Conservation (phyloP, 2,888 invertebrate genomes). For the Lepetodrilus schrolli region DNA sequence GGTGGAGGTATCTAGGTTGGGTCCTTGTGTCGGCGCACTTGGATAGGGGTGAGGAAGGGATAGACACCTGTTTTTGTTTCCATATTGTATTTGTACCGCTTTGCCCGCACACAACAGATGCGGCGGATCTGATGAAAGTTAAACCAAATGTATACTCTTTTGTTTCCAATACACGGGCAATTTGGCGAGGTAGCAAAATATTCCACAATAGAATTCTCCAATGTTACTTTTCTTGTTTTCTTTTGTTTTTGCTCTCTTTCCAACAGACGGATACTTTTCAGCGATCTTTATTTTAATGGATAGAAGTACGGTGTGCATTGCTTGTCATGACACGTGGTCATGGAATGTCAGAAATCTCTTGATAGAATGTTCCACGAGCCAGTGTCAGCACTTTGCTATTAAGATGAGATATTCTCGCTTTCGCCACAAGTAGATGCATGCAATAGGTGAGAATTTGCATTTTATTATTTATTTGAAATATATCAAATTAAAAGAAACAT, state of each 20-base stretch:
- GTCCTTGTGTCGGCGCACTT: not conserved
- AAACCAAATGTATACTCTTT: slow-evolving; percentile 37
- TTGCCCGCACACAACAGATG: slow-evolving; percentile 27
- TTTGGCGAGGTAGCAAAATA: slow-evolving; percentile 34
- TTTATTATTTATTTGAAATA: not conserved
- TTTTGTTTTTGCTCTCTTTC: slow-evolving; percentile 26
- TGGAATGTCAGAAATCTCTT: not conserved
- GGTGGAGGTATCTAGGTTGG: not conserved
- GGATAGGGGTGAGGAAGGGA: not conserved
- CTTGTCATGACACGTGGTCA: not conserved
- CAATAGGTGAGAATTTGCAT: not conserved
- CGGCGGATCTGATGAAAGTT: slow-evolving; percentile 20
- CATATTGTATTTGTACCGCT: slow-evolving; percentile 28
- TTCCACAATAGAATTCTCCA: slow-evolving; percentile 27
- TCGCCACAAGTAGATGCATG: not conserved
- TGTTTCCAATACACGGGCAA: slow-evolving; percentile 32
- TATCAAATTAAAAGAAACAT: too few relatives aligned
- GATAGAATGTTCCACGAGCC: not conserved
- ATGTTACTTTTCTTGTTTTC: slow-evolving; percentile 27
- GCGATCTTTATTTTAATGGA: slow-evolving; percentile 32
- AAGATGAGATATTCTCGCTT: too few relatives aligned
- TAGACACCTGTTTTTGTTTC: slow-evolving; percentile 33
- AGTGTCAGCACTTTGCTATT: not conserved
- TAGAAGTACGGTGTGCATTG: not conserved
- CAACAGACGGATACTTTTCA: slow-evolving; percentile 19